phyloP scores from a whole-genome alignment of 2,888 invertebrate species.

The Panopea generosa region DNA sequence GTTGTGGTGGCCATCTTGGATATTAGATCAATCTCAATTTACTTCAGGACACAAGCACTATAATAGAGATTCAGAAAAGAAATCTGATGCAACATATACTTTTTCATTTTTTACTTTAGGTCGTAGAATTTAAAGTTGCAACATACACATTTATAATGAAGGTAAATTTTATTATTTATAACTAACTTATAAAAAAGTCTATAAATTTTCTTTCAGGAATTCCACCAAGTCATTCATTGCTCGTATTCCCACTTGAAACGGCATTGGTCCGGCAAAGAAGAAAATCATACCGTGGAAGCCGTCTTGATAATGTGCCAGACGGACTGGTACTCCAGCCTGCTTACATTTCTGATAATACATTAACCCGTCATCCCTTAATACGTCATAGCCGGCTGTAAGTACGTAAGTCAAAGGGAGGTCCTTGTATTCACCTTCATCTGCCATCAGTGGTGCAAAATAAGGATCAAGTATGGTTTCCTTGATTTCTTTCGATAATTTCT shows the following conservation, averaged over 20 bases:
- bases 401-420: constrained; percentile 82
- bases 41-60: too few relatives aligned
- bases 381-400: constrained; percentile 84
- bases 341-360: constrained; percentile 82
- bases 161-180: too few relatives aligned
- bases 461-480: constrained; percentile 71
- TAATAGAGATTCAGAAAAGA: too few relatives aligned
- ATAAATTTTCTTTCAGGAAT: constrained; percentile 66
- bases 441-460: constrained; percentile 83
- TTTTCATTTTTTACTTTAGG: too few relatives aligned
- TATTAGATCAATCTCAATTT: too few relatives aligned
- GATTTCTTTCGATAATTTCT: constrained; percentile 60
- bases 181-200: too few relatives aligned
- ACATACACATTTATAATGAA: too few relatives aligned
- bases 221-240: constrained; percentile 71
- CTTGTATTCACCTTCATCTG: constrained; percentile 69
- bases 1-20: too few relatives aligned
- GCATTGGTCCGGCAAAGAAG: constrained; percentile 72
- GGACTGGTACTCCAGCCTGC: constrained; percentile 76
- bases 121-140: too few relatives aligned
- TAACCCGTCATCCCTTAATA: constrained; percentile 84
- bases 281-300: constrained; percentile 77
- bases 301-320: constrained; percentile 71
- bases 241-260: constrained; percentile 66
- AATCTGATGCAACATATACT: too few relatives aligned